These are phyloP conservation scores for Dascyllus trimaculatus DNA, from an alignment of 2,113 vertebrate species.

Conservation along the genomic window DNA sequence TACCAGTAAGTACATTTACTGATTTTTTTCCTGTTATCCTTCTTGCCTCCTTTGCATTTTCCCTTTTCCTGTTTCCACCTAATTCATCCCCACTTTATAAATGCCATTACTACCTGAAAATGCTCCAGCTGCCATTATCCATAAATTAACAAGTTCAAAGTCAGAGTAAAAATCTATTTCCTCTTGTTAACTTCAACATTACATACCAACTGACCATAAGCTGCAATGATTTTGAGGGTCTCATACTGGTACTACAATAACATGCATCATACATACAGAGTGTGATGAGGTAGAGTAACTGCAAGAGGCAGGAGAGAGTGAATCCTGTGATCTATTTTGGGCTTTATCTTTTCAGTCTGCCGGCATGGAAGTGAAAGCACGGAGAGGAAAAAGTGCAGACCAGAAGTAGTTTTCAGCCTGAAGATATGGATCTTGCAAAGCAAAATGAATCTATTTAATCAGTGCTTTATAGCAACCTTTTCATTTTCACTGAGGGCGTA, in stretches of 20 bases:
- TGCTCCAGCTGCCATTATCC: neutral
- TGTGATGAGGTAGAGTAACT: neutral
- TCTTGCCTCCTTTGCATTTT: neutral
- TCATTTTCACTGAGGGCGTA: neutral
- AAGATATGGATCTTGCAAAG: neutral
- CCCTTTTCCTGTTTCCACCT: neutral
- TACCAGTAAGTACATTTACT: constrained; percentile 89
- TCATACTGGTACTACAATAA: neutral
- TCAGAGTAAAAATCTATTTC: neutral
- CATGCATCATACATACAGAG: neutral
- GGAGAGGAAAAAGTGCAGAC: neutral
- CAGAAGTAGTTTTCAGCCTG: neutral
- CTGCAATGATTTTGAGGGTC: neutral
- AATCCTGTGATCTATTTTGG: constrained; percentile 21
- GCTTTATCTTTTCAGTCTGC: neutral
- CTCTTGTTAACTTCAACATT: too few relatives aligned
- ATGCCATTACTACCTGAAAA: neutral
- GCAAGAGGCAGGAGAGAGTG: neutral
- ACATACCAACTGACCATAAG: neutral
- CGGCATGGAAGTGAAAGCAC: neutral
- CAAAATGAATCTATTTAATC: constrained; percentile 11
- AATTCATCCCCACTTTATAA: neutral
- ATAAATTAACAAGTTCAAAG: neutral
- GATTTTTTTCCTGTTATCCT: neutral
- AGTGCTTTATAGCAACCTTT: neutral